Conservation (phyloP, 2,888 invertebrate species). For the Isotomurus palustris region DNA sequence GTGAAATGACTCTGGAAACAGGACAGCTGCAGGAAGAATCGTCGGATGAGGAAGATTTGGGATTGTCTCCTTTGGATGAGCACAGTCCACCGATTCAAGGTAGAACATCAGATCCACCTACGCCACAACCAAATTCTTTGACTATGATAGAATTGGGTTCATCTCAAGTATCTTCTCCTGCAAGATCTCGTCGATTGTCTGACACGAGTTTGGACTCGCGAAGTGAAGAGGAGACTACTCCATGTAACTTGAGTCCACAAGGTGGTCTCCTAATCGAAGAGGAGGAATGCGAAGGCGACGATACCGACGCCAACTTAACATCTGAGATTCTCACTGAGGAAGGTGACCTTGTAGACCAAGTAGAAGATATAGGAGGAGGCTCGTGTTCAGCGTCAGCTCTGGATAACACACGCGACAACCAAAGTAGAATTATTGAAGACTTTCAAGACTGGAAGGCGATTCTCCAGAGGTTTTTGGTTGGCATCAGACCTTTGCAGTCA, state of each 20-base stretch:
- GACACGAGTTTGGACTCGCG: slow-evolving; percentile 43
- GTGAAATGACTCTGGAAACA: slow-evolving; percentile 26
- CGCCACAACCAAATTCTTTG: slow-evolving; percentile 42
- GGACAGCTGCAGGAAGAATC: slow-evolving; percentile 62
- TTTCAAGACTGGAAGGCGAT: slow-evolving; percentile 28
- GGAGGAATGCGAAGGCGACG: slow-evolving; percentile 19
- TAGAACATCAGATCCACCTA: slow-evolving; percentile 37
- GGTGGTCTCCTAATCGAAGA: slow-evolving; percentile 24
- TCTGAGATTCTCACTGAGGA: slow-evolving; percentile 25
- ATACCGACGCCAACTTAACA: slow-evolving; percentile 28
- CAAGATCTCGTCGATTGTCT: slow-evolving; percentile 40
- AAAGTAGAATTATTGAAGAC: slow-evolving; percentile 8
- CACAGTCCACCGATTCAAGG: slow-evolving; percentile 48
- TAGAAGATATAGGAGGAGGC: slow-evolving; percentile 23
- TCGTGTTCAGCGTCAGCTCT: slow-evolving; percentile 11
- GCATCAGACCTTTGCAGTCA: slow-evolving; percentile 24
- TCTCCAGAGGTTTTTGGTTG: slow-evolving; percentile 28
- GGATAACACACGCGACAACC: slow-evolving; percentile 1
- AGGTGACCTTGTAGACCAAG: slow-evolving; percentile 11
- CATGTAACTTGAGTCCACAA: slow-evolving; percentile 41
- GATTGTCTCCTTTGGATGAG: slow-evolving; percentile 75
- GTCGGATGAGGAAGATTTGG: slow-evolving; percentile 74
- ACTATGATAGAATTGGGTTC: slow-evolving; percentile 40
- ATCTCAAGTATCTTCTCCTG: slow-evolving; percentile 41
- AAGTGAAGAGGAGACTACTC: slow-evolving; percentile 45